A percentile compares a stretch with the other conserved stretches of the same genome.
Conservation (phyloP, 2,113 vertebrate species). For the Pseudonaja textilis region DNA sequence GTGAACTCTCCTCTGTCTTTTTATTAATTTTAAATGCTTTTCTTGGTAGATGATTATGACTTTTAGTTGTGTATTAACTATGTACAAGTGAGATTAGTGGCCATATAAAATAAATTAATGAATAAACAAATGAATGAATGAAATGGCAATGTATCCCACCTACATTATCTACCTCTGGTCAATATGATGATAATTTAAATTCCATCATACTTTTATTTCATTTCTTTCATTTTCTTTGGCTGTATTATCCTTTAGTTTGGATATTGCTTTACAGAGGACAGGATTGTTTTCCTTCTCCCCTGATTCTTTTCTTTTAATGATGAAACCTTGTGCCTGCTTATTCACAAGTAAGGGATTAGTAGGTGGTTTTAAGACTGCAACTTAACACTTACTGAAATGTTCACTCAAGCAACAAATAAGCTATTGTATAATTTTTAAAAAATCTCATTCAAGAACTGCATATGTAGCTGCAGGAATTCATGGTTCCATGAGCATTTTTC, state of each 20-base stretch:
- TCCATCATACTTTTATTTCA: not conserved
- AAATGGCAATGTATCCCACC: not conserved
- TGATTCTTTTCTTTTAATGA: not conserved
- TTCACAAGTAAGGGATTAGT: not conserved
- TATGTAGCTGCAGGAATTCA: not conserved
- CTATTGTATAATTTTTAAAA: not conserved
- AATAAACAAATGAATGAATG: not conserved
- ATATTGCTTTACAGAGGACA: not conserved
- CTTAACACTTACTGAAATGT: not conserved
- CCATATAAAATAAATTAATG: not conserved
- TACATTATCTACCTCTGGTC: not conserved
- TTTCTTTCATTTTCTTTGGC: not conserved
- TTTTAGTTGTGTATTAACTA: not conserved
- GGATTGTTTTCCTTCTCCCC: not conserved
- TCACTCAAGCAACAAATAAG: not conserved
- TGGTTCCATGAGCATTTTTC: not conserved
- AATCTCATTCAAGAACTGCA: not conserved
- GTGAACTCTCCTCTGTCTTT: not conserved
- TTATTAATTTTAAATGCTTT: not conserved
- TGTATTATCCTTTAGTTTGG: not conserved
- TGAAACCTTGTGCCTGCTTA: not conserved
- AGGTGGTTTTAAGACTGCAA: not conserved
- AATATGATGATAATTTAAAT: not conserved
- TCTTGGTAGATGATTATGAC: not conserved
- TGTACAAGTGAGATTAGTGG: not conserved